A percentile compares a stretch with the other conserved stretches of the same genome.
Conservation (phyloP, 2,888 invertebrate genomes). For the Rhingia rostrata region DNA sequence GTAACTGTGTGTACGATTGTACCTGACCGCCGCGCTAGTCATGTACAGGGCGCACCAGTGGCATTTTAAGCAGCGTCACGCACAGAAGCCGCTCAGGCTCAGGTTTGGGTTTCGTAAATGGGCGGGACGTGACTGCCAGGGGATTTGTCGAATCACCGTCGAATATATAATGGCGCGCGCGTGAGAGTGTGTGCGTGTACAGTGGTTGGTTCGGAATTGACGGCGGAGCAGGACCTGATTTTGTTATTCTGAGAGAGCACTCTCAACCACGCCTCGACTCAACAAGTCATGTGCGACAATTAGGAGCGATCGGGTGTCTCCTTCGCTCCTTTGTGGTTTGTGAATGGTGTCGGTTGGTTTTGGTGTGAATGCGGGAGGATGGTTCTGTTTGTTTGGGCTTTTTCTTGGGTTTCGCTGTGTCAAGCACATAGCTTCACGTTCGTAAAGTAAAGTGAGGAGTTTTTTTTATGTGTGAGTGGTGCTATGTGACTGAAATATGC, state of each 20-base stretch:
- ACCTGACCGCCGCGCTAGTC: conserved; percentile 82
- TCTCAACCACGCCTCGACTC: conserved; percentile 74
- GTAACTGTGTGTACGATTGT: conserved; percentile 76
- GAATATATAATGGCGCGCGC: conserved; percentile 76
- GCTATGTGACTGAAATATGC: conserved; percentile 82
- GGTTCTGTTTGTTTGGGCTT: conserved; percentile 80
- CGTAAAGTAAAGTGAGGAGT: conserved; percentile 51
- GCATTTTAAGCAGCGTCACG: conserved; percentile 84
- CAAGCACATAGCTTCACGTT: conserved; percentile 73
- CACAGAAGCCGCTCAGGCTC: conserved; percentile 79
- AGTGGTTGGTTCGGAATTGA: conserved; percentile 32
- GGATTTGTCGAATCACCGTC: conserved; percentile 76
- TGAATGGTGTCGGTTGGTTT: conserved; percentile 12
- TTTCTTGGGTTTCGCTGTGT: conserved; percentile 57
- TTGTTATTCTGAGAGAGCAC: conserved; percentile 67
- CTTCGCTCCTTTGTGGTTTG: conserved; percentile 66
- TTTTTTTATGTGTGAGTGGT: conserved; percentile 74
- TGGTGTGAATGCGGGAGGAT: conserved; percentile 79
- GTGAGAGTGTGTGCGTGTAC: conserved; percentile 65
- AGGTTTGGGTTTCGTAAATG: conserved; percentile 81
- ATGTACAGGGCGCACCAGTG: conserved; percentile 83
- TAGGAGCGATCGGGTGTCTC: conserved; percentile 71
- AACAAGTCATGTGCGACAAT: conserved; percentile 75
- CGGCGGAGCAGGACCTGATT: conserved; percentile 64
- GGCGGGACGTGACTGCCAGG: conserved; percentile 83